Percentiles rank a stretch among this genome's conserved stretches.
Conservation (phyloP, 2,113 vertebrate genomes). For the Cheilinus undulatus region DNA sequence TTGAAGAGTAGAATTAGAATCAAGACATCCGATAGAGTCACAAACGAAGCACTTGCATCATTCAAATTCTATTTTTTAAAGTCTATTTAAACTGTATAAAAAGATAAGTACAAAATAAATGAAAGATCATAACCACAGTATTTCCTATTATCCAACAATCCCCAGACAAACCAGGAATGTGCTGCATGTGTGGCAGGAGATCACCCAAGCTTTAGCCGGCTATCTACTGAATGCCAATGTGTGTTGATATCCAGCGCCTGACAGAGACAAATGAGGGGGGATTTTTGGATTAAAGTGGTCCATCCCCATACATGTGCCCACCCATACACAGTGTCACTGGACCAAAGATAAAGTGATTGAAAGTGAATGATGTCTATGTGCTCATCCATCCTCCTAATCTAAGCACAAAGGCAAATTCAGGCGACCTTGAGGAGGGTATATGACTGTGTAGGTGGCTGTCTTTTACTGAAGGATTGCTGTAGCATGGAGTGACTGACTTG, state of each 20-base stretch:
- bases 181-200: conserved; percentile 30
- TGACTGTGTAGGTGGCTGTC: conserved; percentile 1
- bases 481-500: too few species aligned
- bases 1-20: not conserved
- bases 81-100: not conserved
- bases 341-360: conserved; percentile 36
- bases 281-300: conserved; percentile 56
- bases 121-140: not conserved
- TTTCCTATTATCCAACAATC: conserved; percentile 28
- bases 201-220: conserved; percentile 35
- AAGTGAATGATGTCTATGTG: conserved; percentile 13
- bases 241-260: conserved; percentile 38
- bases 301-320: not conserved
- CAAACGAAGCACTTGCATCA: too few species aligned
- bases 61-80: not conserved
- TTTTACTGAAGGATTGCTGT: not conserved
- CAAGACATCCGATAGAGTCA: not conserved
- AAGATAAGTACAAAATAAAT: not conserved
- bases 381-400: conserved; percentile 41
- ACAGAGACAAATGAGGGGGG: conserved; percentile 55
- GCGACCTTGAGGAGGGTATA: conserved; percentile 42
- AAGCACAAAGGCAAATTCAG: conserved; percentile 33
- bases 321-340: conserved; percentile 9
- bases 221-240: conserved; percentile 48
- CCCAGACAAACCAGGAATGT: conserved; percentile 43